Percentiles rank a stretch among this genome's conserved stretches.
Evolutionary conservation across 37 sponge, comb jelly and placozoan genomes (phyloP).

Genomic region (Amphimedon queenslandica): DNA sequence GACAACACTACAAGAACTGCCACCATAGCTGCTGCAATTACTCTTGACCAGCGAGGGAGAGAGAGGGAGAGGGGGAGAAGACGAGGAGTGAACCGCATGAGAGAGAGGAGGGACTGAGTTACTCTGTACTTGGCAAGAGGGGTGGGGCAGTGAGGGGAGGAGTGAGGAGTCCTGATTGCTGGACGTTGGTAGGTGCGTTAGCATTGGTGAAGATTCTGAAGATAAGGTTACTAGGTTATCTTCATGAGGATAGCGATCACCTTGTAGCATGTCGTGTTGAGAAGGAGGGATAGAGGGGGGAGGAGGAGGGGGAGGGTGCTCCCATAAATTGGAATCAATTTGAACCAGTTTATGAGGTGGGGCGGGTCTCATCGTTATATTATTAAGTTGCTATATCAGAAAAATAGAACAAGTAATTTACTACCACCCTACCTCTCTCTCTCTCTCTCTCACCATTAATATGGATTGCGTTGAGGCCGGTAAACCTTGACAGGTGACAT

Average conservation of each 20-base stretch:
- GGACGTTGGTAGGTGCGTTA: background rate
- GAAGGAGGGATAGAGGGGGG: conserved; percentile 8
- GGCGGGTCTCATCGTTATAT: too few species aligned
- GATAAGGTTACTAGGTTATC: too few species aligned
- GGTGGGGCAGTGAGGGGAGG: conserved; percentile 10
- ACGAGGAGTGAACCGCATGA: background rate
- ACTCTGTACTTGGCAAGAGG: background rate
- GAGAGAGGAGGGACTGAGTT: background rate
- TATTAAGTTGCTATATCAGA: too few species aligned
- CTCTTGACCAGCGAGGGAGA: conserved; percentile 11
- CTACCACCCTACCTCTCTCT: too few species aligned
- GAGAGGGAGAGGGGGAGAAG: conserved; percentile 3
- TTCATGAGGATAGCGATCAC: background rate
- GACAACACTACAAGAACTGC: background rate
- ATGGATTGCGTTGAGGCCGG: background rate
- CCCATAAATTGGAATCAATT: background rate
- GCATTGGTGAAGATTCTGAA: background rate
- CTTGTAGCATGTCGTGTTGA: too few species aligned
- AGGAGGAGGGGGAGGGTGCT: conserved; percentile 32
- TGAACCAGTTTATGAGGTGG: too few species aligned
- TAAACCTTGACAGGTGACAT: background rate
- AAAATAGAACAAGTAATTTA: too few species aligned
- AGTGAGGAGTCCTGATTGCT: too few species aligned
- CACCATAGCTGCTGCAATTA: background rate
- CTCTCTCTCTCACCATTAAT: background rate